These are phyloP conservation scores for Hylia prasina DNA, from an alignment of 2,113 vertebrate species.

Conservation along the genomic window DNA sequence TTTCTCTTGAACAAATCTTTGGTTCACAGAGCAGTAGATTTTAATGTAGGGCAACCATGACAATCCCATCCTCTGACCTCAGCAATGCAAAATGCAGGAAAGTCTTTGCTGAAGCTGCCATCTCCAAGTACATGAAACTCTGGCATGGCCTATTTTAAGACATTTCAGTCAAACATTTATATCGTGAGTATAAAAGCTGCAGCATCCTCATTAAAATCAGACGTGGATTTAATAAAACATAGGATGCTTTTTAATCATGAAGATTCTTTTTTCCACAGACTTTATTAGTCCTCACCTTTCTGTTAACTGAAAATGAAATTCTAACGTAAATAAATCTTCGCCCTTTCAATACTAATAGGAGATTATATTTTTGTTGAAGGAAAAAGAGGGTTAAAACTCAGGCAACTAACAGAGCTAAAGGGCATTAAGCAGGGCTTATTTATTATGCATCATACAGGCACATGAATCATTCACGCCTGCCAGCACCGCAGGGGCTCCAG, in stretches of 20 bases:
- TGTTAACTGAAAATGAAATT: not conserved
- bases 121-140: not conserved
- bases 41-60: not conserved
- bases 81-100: not conserved
- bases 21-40: rapidly evolving
- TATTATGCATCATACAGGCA: slow-evolving; percentile 45
- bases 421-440: slow-evolving; percentile 11
- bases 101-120: not conserved
- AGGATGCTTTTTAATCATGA: not conserved
- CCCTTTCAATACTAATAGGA: not conserved
- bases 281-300: not conserved
- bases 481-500: not conserved
- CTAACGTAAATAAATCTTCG: not conserved
- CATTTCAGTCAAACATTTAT: not conserved
- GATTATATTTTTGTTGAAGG: not conserved
- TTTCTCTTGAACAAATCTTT: not conserved
- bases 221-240: not conserved
- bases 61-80: not conserved
- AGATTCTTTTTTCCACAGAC: not conserved
- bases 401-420: not conserved
- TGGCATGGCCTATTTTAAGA: not conserved
- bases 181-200: not conserved
- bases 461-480: slow-evolving; percentile 51
- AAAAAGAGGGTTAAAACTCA: slow-evolving; percentile 1
- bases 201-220: slow-evolving; percentile 7